Conservation (phyloP, 2,113 vertebrate genomes). For the Ailuropoda melanoleuca region DNA sequence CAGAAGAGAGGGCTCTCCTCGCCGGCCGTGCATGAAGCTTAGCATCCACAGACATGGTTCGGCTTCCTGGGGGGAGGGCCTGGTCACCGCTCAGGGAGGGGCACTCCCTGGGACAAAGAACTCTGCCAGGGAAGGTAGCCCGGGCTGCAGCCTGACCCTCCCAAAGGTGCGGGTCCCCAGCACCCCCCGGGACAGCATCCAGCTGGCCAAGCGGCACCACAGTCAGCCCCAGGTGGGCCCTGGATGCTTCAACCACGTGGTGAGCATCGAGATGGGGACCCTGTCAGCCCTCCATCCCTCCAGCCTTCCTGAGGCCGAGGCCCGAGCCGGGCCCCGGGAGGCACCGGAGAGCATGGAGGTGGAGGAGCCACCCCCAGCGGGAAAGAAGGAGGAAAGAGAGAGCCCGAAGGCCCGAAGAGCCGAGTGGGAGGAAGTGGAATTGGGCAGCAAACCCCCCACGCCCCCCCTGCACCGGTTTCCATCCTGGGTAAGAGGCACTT, state of each 20-base stretch:
- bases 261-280: slow-evolving; percentile 89
- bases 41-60: not conserved
- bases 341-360: slow-evolving; percentile 82
- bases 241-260: slow-evolving; percentile 86
- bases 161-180: slow-evolving; percentile 60
- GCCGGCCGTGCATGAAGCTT: not conserved
- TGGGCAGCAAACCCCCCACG: slow-evolving; percentile 92
- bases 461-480: slow-evolving; percentile 97
- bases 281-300: slow-evolving; percentile 79
- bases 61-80: slow-evolving; percentile 36
- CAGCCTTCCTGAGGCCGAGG: slow-evolving; percentile 76
- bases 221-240: slow-evolving; percentile 93
- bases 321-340: slow-evolving; percentile 84
- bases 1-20: not conserved
- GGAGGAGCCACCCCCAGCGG: slow-evolving; percentile 75
- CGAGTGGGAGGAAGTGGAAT: slow-evolving; percentile 78
- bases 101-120: slow-evolving; percentile 15
- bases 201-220: slow-evolving; percentile 91
- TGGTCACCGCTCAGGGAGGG: not conserved
- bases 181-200: slow-evolving; percentile 80
- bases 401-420: slow-evolving; percentile 45
- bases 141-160: slow-evolving; percentile 68
- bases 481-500: slow-evolving; percentile 92
- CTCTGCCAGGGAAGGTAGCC: slow-evolving; percentile 61
- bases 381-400: slow-evolving; percentile 63